A percentile compares a stretch with the other conserved stretches of the same genome.
Evolutionary conservation across 1,140 invertebrate genomes (phyloP).

Genomic region (Bacillus rossius): DNA sequence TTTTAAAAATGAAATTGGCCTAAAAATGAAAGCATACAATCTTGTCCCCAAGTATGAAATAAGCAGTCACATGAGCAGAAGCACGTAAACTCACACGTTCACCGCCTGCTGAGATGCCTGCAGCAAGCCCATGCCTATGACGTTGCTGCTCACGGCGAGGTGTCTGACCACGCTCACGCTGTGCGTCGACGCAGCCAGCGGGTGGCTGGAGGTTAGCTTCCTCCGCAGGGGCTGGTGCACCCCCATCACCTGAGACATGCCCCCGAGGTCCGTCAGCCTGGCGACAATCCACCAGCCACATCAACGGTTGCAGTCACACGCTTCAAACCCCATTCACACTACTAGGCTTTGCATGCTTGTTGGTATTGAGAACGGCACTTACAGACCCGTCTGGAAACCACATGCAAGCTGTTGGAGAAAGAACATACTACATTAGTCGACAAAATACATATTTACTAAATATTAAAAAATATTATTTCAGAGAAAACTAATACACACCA

Average conservation of each 20-base stretch:
- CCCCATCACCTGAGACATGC: constrained; percentile 40
- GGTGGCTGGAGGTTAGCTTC: constrained; percentile 17
- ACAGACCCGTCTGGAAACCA: no score
- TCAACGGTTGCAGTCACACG: no score
- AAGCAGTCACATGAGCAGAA: no score
- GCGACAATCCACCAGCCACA: constrained; percentile 19
- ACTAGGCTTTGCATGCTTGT: no score
- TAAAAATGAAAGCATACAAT: no score
- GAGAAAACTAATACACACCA: no score
- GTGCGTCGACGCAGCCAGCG: neutral
- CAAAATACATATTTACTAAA: neutral
- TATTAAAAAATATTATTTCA: constrained; percentile 1
- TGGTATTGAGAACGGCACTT: no score
- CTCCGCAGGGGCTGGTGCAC: constrained; percentile 13
- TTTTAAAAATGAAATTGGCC: no score
- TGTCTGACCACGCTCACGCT: constrained; percentile 22
- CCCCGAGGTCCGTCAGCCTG: constrained; percentile 70
- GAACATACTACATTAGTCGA: neutral
- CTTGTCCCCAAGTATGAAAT: no score
- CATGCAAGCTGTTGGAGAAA: constrained; percentile 1
- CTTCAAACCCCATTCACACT: no score
- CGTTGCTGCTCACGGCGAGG: constrained; percentile 43
- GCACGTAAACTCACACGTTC: no score
- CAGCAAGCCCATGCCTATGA: constrained; percentile 28
- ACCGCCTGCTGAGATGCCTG: neutral